phyloP scores from a whole-genome alignment of 2,888 invertebrate genomes.

The Apomyelois bistriatella region DNA sequence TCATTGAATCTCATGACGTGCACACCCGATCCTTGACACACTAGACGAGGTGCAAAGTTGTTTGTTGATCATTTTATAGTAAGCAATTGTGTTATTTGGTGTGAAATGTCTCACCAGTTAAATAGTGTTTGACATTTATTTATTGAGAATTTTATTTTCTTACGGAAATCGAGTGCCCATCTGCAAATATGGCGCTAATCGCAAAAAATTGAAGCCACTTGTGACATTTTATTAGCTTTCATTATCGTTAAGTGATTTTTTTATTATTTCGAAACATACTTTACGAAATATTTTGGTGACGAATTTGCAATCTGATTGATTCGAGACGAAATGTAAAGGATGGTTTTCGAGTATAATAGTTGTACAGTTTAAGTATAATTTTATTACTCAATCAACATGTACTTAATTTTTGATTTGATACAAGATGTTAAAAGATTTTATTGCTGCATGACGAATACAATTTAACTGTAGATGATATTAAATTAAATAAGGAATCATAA shows the following conservation, averaged over 20 bases:
- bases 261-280: background rate
- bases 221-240: constrained; percentile 33
- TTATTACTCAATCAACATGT: constrained; percentile 16
- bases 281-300: constrained; percentile 8
- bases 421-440: constrained; percentile 17
- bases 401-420: constrained; percentile 22
- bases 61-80: constrained; percentile 78
- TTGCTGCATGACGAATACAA: constrained; percentile 49
- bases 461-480: constrained; percentile 36
- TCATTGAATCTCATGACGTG: constrained; percentile 76
- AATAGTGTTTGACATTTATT: constrained; percentile 78
- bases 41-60: constrained; percentile 73
- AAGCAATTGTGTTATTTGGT: constrained; percentile 77
- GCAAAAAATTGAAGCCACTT: constrained; percentile 38
- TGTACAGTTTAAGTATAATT: constrained; percentile 8
- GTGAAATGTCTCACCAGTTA: constrained; percentile 71
- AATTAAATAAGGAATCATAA: constrained; percentile 48
- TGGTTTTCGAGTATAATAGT: background rate
- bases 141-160: constrained; percentile 80
- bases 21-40: constrained; percentile 59
- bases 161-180: constrained; percentile 73
- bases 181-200: constrained; percentile 75
- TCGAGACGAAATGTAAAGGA: constrained; percentile 18
- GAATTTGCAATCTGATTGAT: constrained; percentile 24
- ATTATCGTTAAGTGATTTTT: constrained; percentile 30